Conservation (phyloP, 2,113 vertebrate species). For the Psammodynastes pulverulentus region DNA sequence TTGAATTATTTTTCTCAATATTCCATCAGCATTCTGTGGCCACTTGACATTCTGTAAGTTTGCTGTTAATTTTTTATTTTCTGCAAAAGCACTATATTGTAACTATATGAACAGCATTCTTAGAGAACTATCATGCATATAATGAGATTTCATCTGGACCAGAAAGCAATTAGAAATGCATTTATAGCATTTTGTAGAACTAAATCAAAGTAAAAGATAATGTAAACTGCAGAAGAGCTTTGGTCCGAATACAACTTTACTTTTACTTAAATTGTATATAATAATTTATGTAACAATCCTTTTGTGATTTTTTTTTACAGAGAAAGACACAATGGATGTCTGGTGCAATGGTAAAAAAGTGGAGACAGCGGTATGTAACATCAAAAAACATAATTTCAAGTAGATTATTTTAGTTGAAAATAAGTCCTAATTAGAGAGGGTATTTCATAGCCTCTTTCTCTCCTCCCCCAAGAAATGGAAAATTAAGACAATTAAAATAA, state of each 20-base stretch:
- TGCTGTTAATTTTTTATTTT: not conserved
- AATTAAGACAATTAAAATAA: not conserved
- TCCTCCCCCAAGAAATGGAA: not conserved
- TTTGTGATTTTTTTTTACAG: constrained; percentile 67
- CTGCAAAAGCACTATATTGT: not conserved
- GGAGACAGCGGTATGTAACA: constrained; percentile 89
- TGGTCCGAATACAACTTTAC: not conserved
- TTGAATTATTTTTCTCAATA: not conserved
- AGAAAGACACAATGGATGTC: constrained; percentile 98
- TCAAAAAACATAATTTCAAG: not conserved
- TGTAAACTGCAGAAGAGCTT: not conserved
- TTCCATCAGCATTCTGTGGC: not conserved
- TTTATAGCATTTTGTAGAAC: not conserved
- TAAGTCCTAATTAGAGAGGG: not conserved
- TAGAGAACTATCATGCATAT: not conserved
- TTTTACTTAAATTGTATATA: not conserved
- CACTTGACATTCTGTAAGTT: not conserved
- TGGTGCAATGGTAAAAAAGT: constrained; percentile 96
- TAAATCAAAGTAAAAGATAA: not conserved
- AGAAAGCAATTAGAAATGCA: not conserved
- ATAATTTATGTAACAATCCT: not conserved
- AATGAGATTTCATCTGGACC: not conserved
- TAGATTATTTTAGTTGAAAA: not conserved
- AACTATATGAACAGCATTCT: not conserved
- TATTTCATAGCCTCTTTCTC: not conserved